Evolutionary conservation across 2,113 vertebrate genomes (phyloP).

Genomic region (Apus apus): DNA sequence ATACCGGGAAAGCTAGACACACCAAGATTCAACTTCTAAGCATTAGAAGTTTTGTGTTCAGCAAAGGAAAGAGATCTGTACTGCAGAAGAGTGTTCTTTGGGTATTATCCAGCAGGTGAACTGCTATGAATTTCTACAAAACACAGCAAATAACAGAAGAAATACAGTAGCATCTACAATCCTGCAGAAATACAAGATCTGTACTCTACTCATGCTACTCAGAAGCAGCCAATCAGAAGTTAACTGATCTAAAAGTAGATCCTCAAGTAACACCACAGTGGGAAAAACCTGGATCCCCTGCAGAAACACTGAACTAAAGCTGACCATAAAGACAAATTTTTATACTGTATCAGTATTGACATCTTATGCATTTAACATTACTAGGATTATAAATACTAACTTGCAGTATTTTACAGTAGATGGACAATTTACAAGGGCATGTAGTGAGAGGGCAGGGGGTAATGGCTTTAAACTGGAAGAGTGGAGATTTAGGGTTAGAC

Average conservation of each 20-base stretch:
- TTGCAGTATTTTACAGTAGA: neutral
- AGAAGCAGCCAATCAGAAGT: neutral
- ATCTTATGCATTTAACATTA: neutral
- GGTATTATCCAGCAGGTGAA: neutral
- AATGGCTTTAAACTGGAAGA: too few species aligned
- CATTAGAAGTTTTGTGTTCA: neutral
- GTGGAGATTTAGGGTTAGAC: too few species aligned
- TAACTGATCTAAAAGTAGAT: neutral
- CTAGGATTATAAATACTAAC: neutral
- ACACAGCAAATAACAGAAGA: neutral
- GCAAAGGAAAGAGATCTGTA: neutral
- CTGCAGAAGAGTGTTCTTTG: neutral
- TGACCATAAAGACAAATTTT: neutral
- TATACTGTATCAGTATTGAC: rapidly evolving
- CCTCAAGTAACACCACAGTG: neutral
- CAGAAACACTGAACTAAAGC: neutral
- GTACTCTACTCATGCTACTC: neutral
- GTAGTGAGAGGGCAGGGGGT: too few species aligned
- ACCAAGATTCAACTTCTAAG: neutral
- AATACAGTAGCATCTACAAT: rapidly evolving
- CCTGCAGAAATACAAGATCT: neutral
- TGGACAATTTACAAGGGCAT: neutral
- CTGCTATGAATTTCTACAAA: neutral
- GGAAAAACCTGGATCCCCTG: rapidly evolving
- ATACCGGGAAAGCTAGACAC: neutral